Conservation (phyloP, 2,797 vertebrate genomes). For the Babyrousa celebensis region DNA sequence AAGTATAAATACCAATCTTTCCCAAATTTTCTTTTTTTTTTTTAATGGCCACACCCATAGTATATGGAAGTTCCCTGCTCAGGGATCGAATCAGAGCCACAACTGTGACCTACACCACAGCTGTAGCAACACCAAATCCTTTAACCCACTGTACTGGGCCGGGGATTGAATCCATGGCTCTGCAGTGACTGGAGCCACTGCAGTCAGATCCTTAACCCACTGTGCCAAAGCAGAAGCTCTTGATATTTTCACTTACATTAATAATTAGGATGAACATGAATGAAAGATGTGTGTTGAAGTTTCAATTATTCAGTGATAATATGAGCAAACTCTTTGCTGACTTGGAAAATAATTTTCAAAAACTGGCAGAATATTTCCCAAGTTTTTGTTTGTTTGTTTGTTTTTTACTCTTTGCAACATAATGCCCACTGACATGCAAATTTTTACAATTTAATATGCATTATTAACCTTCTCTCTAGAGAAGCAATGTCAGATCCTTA, state of each 20-base stretch:
- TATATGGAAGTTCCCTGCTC: no score
- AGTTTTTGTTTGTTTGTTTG: background rate
- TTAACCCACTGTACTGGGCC: no score
- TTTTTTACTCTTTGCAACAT: background rate
- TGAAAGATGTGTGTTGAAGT: background rate
- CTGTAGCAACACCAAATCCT: no score
- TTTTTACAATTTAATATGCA: background rate
- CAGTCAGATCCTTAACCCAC: no score
- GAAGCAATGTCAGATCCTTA: no score
- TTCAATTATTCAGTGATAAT: background rate
- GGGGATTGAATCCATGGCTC: no score
- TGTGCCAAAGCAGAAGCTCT: no score
- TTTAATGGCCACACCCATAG: no score
- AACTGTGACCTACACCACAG: no score
- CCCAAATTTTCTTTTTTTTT: background rate
- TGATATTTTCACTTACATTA: conserved; percentile 40
- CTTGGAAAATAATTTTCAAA: background rate
- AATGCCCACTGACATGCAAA: background rate
- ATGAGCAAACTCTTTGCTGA: background rate
- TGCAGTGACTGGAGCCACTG: no score
- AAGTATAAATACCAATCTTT: background rate
- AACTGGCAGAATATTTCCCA: background rate
- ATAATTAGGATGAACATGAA: background rate
- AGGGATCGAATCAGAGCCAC: no score
- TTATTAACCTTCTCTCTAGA: background rate